A percentile compares a stretch with the other conserved stretches of the same genome.
These are phyloP conservation scores for Mactra quadrangularis DNA, from an alignment of 1,140 invertebrate species.

Conservation along the genomic window DNA sequence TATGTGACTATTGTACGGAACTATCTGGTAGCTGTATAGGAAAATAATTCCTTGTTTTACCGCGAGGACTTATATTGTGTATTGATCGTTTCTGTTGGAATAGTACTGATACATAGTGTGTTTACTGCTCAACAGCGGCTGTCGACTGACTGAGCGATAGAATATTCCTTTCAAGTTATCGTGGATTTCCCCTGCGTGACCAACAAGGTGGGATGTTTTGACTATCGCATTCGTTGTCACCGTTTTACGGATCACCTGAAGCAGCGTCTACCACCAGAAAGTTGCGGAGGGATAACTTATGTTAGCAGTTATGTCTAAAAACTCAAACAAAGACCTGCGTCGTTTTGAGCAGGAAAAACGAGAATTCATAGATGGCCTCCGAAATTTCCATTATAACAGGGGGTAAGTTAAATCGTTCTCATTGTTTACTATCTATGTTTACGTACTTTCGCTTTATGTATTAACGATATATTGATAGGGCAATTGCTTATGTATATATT, in stretches of 20 bases:
- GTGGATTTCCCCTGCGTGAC: slow-evolving; percentile 79
- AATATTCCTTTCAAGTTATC: slow-evolving; percentile 78
- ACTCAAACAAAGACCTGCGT: slow-evolving; percentile 89
- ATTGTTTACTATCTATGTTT: not conserved
- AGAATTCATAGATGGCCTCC: slow-evolving; percentile 91
- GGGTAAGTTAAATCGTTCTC: slow-evolving; percentile 87
- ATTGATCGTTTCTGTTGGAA: slow-evolving; percentile 65
- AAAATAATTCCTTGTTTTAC: slow-evolving; percentile 63
- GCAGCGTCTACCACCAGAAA: slow-evolving; percentile 58
- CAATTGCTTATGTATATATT: slow-evolving; percentile 9
- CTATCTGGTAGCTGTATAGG: slow-evolving; percentile 54
- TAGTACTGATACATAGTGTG: slow-evolving; percentile 54
- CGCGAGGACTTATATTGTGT: slow-evolving; percentile 62
- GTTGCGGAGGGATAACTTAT: slow-evolving; percentile 53
- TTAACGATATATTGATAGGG: slow-evolving; percentile 1
- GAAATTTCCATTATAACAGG: slow-evolving; percentile 92
- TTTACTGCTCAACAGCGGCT: slow-evolving; percentile 69
- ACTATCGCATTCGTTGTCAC: slow-evolving; percentile 71
- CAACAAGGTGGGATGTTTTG: slow-evolving; percentile 73
- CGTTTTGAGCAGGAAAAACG: slow-evolving; percentile 89
- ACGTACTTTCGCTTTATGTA: slow-evolving; percentile 36
- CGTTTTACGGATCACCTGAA: slow-evolving; percentile 65
- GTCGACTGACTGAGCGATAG: slow-evolving; percentile 71
- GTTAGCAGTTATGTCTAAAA: slow-evolving; percentile 86
- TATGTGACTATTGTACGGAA: slow-evolving; percentile 72